Conservation (phyloP, 2,888 invertebrate species). For the Chalcis sispes region DNA sequence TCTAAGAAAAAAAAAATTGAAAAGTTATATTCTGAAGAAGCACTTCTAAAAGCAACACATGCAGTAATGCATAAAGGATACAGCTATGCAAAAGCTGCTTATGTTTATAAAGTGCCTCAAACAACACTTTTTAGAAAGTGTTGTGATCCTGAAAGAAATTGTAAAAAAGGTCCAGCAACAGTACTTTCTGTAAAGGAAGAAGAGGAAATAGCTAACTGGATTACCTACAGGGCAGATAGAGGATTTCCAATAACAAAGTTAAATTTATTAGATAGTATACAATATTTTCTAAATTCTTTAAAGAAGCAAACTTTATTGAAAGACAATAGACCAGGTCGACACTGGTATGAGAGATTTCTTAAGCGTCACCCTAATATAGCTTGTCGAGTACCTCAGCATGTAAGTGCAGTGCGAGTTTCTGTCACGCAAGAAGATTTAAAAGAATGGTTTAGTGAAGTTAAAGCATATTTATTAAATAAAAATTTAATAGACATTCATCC, state of each 20-base stretch:
- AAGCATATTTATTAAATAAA: constrained; percentile 17
- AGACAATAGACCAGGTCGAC: constrained; percentile 51
- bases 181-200: constrained; percentile 49
- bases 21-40: background rate
- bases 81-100: constrained; percentile 16
- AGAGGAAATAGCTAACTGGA: constrained; percentile 53
- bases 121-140: constrained; percentile 18
- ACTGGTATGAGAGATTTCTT: constrained; percentile 56
- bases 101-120: constrained; percentile 6
- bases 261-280: constrained; percentile 52
- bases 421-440: constrained; percentile 25
- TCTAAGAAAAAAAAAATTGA: constrained; percentile 16
- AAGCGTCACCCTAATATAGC: constrained; percentile 53
- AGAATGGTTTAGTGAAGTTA: background rate
- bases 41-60: background rate
- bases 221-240: constrained; percentile 43
- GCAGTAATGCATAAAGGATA: constrained; percentile 16
- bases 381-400: background rate
- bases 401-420: constrained; percentile 1
- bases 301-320: constrained; percentile 48
- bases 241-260: constrained; percentile 53
- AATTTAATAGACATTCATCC: constrained; percentile 48
- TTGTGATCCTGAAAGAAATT: constrained; percentile 13
- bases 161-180: constrained; percentile 42
- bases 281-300: constrained; percentile 39